Evolutionary conservation across 2,113 vertebrate species (phyloP), one percentile per base, ranked within the genome.

Genomic region (Naja naja): DNA sequence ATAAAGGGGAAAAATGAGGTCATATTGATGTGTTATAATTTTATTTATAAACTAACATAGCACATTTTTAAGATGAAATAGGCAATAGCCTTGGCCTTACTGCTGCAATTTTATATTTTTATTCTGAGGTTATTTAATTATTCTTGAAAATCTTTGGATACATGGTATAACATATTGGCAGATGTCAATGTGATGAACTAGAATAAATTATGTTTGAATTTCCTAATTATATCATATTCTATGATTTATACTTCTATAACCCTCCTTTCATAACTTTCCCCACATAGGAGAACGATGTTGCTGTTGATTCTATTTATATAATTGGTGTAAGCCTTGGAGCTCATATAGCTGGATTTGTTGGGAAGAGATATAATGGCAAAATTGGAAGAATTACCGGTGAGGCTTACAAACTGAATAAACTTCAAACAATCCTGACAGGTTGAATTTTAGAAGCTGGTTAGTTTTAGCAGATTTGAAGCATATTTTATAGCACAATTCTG

Each of bases 291-390:
- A 94, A 96, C 93, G 99, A 98, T 95, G 98, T 98, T 3, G 97
- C 98, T 93, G 98, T 99, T 92, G 97, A 98, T 88, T 97, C 97
- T 2, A 85, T 99, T 43, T 96, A 99, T 94, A 97, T 99, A 92
- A 98, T 99, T 94, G 99, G 99, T 10, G 97, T 99, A 86, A 99
- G 99, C 93, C 98, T 99, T 87, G 99, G 99, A n/a, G 99, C 99
- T 97, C 99, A 99, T 91, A 93, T 99, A 96, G 98, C 99, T 55
- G 99, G 99, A 85, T 99, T 98, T 89, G 98, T 99, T 45, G 99
- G 99, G 0, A 98, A 99, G 6, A 98, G 97, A 93, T 98, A 99
- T 96, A 96, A 97, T 74, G 99, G 99, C 4, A 98, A 97, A 96
- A 96, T 99, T 85, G 98, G 99, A 90, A 98, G 99, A 95, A 99